phyloP scores from a whole-genome alignment of 2,113 vertebrate genomes.

The Melospiza melodia region DNA sequence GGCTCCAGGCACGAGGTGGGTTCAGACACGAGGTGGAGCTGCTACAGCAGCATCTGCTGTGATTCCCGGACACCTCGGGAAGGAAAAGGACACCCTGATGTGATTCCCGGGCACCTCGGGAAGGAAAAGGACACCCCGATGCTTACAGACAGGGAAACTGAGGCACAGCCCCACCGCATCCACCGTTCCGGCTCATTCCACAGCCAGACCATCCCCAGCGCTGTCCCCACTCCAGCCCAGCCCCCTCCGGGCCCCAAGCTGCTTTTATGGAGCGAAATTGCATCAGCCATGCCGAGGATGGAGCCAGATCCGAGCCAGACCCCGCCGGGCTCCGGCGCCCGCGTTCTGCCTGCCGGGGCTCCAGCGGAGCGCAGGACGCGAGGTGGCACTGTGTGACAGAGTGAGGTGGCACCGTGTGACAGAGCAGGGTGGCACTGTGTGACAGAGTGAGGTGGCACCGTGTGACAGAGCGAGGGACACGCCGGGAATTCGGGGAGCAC shows the following conservation, averaged over 20 bases:
- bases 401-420: too few relatives aligned
- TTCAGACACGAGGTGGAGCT: not conserved
- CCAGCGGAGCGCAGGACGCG: not conserved
- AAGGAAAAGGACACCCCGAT: too few relatives aligned
- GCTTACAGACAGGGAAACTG: fast-evolving
- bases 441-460: not conserved
- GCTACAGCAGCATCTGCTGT: not conserved
- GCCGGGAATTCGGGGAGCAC: too few relatives aligned
- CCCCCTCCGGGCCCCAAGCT: not conserved
- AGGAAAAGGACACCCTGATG: not conserved
- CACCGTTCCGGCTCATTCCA: fast-evolving
- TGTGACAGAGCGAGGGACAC: not conserved
- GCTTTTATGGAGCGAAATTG: not conserved
- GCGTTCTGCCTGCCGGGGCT: fast-evolving
- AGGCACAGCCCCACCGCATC: not conserved
- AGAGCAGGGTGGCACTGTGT: not conserved
- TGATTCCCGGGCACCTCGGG: fast-evolving
- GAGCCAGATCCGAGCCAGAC: not conserved
- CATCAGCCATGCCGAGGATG: not conserved
- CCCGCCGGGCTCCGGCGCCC: not conserved
- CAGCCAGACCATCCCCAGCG: not conserved
- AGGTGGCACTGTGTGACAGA: conserved; percentile 7
- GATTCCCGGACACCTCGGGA: fast-evolving
- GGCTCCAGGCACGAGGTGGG: not conserved
- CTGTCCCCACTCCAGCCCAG: not conserved